Conservation (phyloP, 2,888 invertebrate genomes). For the Coenonympha arcania region DNA sequence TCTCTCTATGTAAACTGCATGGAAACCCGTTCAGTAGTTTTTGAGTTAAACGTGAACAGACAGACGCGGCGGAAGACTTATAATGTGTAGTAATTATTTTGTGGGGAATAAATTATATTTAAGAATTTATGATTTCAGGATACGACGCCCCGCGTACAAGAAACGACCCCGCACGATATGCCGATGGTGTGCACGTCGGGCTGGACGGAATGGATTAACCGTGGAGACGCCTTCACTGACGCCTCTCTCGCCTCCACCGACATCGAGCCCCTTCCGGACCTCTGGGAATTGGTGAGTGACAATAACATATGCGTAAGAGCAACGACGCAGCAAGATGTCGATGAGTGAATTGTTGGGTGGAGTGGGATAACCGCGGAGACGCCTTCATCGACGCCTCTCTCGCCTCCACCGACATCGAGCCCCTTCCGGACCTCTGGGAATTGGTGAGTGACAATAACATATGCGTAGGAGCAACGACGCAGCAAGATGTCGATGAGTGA, state of each 20-base stretch:
- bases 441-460: slow-evolving; percentile 53
- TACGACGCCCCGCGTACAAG: slow-evolving; percentile 23
- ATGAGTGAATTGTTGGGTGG: no score
- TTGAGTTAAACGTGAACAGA: no score
- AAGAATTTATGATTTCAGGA: not conserved
- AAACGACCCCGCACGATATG: slow-evolving; percentile 48
- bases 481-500: no score
- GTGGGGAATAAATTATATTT: no score
- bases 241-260: slow-evolving; percentile 44
- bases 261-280: slow-evolving; percentile 73
- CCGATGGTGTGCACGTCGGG: slow-evolving; percentile 77
- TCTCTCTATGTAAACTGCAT: no score
- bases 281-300: slow-evolving; percentile 66
- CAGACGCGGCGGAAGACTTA: no score
- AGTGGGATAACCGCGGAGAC: no score
- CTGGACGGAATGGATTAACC: slow-evolving; percentile 87
- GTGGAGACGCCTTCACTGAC: slow-evolving; percentile 54
- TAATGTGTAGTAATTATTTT: no score
- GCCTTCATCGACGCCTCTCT: slow-evolving; percentile 39
- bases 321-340: no score
- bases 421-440: slow-evolving; percentile 70
- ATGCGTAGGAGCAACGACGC: no score
- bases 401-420: slow-evolving; percentile 61
- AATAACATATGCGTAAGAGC: not conserved
- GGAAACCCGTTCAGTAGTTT: no score